Conservation (phyloP, 2,113 vertebrate species). For the Sebastes fasciatus region DNA sequence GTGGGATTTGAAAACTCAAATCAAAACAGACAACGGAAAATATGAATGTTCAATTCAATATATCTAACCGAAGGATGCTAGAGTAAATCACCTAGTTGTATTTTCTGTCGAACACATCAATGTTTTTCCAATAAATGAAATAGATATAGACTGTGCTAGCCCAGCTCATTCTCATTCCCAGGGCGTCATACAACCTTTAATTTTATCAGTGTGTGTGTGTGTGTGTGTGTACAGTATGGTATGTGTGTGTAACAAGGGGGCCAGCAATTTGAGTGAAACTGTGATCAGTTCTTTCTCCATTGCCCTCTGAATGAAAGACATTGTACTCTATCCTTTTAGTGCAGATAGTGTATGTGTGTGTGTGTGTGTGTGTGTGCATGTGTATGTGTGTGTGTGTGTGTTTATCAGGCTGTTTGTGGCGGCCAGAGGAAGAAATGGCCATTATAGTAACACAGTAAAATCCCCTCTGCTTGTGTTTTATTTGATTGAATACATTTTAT, state of each 20-base stretch:
- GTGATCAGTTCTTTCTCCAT: conserved; percentile 50
- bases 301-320: conserved; percentile 46
- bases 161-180: too few species aligned
- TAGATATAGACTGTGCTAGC: too few species aligned
- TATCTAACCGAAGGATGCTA: neutral
- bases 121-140: too few species aligned
- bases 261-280: conserved; percentile 39
- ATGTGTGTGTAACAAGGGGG: neutral
- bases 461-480: conserved; percentile 56
- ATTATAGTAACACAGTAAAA: conserved; percentile 57
- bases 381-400: conserved; percentile 1
- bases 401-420: conserved; percentile 33
- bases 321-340: conserved; percentile 28
- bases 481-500: conserved; percentile 71
- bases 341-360: conserved; percentile 25
- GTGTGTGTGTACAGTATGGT: neutral
- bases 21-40: neutral
- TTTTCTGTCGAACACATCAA: too few species aligned
- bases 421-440: conserved; percentile 45
- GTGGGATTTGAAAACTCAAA: neutral
- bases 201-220: conserved; percentile 12
- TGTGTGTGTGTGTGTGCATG: conserved; percentile 35
- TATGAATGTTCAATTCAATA: neutral
- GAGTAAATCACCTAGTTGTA: neutral
- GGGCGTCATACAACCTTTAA: conserved; percentile 18